Base-by-base conservation (phyloP, 2,888 invertebrate genomes). In the Junonia oenone region DNA sequence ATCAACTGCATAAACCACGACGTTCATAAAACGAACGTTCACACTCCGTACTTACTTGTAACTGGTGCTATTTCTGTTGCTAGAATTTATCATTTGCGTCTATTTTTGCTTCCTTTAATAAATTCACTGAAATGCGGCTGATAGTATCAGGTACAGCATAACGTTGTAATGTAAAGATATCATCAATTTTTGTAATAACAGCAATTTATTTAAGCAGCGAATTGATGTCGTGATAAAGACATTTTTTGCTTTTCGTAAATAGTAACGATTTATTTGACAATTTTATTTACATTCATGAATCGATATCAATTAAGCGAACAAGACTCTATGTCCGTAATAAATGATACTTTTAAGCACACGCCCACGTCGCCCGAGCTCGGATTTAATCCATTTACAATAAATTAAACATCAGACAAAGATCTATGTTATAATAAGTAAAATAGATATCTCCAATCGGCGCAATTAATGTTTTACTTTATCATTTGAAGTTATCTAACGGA, bases 11-110 rank as follows among this genome's bases (percentile, higher is more conserved):
- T 43, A 49, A 49, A 26, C 26, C 52, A 40, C 57, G 52, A 37
- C n/a, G 53, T 14, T 47, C 46, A 40, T 51, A 52, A 52, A 55
- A 48, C 43, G 57, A 45, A 14, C 52, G 15, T 47, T 50, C 56
- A 51, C 46, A 43, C 22, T 40, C 6, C 43, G 43, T 13, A 26
- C 26, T 43, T n/a, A 40, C 40, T 40, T 2, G 40, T 13, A 26
- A 48, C 35, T 35, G 37, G 22, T 48, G 14, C 17, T 13, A 13
- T 48, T 48, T 37, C 13, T 11, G 37, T 37, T 9, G 15, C 37
- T 6, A 37, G 37, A 37, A 35, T 35, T 15, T 15, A 37, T 15
- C 19, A 37, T 15, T 37, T 2, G 15, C 17, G 11, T 40, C 5
- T 38, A 40, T 40, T 40, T 9, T 17, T 17, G 17, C 17, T 17